Base-by-base conservation (phyloP, 64 coral and sea anemone species). In the Anthopleura sola region DNA sequence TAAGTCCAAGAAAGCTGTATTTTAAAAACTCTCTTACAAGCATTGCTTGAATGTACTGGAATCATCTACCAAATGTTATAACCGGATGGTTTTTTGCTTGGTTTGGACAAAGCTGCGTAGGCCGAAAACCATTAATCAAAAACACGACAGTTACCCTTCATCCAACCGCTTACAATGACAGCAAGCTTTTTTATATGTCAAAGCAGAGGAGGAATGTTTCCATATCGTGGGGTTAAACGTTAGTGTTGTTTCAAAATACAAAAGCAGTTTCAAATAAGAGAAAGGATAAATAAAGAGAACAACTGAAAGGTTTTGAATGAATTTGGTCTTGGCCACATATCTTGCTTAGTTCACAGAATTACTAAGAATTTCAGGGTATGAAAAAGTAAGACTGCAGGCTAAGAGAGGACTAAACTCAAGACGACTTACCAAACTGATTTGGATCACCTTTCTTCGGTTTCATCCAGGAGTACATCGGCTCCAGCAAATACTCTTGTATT, bases 401-500 rank as follows among this genome's bases (percentile, higher is more conserved):
- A 26, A 5, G 15, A 79, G 20, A n/a, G 36, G 21, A 1, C 38
- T 44, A 14, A 28, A 71, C 5, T 66, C 23, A 23, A 28, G 21
- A 19, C 36, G 37, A 77, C 76, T 24, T 79, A 79, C 76, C 82
- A 34, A 83, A 83, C 19, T 83, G 82, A 83, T n/a, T 83, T 31
- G 19, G 29, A 37, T 60, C 82, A 26, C 82, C 82, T 37, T 83
- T 83, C 51, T 83, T 83, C 1, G 82, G 82, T 29, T 83, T 83
- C 82, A 83, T 83, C 82, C 82, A 83, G 6, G 82, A 60, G 29
- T 83, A 83, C 49, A 83, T 83, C 8, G 82, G 82, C 32, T 83
- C 82, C 5, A 83, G 24, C 18, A 83, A 60, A 33, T 83, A 60
- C 76, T 79, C 76, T 79, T 79, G 76, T 23, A 79, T 79, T 37